A percentile compares a stretch with the other conserved stretches of the same genome.
Conservation (phyloP, 64 coral and sea anemone genomes). For the Actinia equina region DNA sequence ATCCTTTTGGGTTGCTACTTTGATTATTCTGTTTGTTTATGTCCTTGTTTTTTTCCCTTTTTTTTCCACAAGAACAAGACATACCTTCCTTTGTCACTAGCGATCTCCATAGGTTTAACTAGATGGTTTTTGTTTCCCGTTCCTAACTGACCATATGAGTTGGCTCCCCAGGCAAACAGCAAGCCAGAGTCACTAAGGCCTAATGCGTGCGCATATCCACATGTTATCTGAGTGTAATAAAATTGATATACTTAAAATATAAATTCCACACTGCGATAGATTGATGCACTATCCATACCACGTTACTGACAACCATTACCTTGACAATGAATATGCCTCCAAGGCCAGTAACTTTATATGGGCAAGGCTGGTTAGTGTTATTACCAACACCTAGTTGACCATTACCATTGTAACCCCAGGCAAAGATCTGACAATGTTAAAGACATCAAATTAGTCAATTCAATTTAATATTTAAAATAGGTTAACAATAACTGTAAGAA, state of each 20-base stretch:
- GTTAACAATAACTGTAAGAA: too few relatives aligned
- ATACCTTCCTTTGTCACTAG: constrained; percentile 87
- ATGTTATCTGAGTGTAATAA: constrained; percentile 47
- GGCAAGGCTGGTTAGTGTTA: constrained; percentile 88
- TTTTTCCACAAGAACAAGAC: too few relatives aligned
- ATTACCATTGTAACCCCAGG: constrained; percentile 98
- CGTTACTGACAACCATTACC: too few relatives aligned
- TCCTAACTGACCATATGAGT: constrained; percentile 89
- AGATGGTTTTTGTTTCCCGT: constrained; percentile 90
- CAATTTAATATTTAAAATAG: too few relatives aligned
- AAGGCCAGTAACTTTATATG: constrained; percentile 87
- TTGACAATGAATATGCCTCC: constrained; percentile 76
- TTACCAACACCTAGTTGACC: constrained; percentile 91
- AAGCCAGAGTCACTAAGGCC: constrained; percentile 88
- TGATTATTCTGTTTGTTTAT: too few relatives aligned
- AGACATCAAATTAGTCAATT: not conserved
- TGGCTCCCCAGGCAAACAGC: constrained; percentile 92
- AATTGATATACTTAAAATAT: constrained; percentile 7
- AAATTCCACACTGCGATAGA: too few relatives aligned
- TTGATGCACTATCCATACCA: too few relatives aligned
- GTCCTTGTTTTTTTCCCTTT: too few relatives aligned
- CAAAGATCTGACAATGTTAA: constrained; percentile 61
- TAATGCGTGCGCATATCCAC: constrained; percentile 91
- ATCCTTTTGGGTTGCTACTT: too few relatives aligned
- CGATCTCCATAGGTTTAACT: constrained; percentile 84